Base-by-base conservation (phyloP, 2,888 invertebrate species). In the Cancer borealis region DNA sequence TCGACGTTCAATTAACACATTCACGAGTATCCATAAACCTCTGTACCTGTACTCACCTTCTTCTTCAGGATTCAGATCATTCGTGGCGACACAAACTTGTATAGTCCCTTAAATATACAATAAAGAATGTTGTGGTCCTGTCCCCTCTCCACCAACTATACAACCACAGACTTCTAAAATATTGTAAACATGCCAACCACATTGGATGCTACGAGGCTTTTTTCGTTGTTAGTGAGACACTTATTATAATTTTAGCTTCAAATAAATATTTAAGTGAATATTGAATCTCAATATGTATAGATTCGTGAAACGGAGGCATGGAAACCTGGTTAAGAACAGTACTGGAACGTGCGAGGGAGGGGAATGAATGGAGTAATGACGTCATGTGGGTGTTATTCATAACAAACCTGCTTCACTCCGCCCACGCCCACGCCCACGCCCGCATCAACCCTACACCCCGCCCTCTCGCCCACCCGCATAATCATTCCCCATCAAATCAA, bases 311-410 rank as follows among this genome's bases (percentile, higher is more conserved):
- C 1, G 5, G 26, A 66, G 47, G 60, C 12, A 4, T 26, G 66
- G 73, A 93, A 5, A 73, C 39, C 12, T 2, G 4, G 17, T 3
- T 66, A 3, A 21, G 21, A 88, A 93, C 45, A 93, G n/a, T 93
- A 30, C 66, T 93, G 93, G 93, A 93, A 93, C n/a, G 30, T 93
- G 93, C 93, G 92, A 93, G 93, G 93, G 93, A 87, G 93, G 93
- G 92, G 93, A 93, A 93, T 93, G 93, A 93, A 93, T 93, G 93
- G 93, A 93, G 91, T 26, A n/a, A 92, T 93, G 93, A 93, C 93
- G 93, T 93, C 93, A 93, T 84, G n/a, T n/a, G 79, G 21, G 60
- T 93, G 93, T 46, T 90, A 93, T 93, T 93, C 93, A 93, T 93
- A 93, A 93, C 93, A 92, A 92, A 92, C 79, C 46, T n/a, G 46